A percentile compares a stretch with the other conserved stretches of the same genome.
Evolutionary conservation across 1,140 invertebrate genomes (phyloP).

Genomic region (Pseudomyrmex cubaensis): DNA sequence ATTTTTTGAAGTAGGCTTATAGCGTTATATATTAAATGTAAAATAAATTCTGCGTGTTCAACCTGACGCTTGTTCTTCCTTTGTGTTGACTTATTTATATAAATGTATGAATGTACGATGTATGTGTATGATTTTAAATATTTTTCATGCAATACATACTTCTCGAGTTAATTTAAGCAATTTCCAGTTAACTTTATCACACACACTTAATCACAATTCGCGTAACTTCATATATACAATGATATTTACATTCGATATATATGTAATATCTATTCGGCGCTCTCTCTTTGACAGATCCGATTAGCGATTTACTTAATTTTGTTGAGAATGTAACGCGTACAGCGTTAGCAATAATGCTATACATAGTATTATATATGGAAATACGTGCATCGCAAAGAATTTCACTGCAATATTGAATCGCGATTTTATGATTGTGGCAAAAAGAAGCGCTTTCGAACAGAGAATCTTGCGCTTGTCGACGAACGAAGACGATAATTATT

Average conservation of each 20-base stretch:
- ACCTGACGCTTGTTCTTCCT: constrained; percentile 17
- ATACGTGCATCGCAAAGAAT: constrained; percentile 56
- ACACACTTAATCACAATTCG: no score
- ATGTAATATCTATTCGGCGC: constrained; percentile 37
- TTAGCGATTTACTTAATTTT: constrained; percentile 42
- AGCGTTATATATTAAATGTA: constrained; percentile 55
- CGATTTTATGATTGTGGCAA: constrained; percentile 53
- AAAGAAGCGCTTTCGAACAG: constrained; percentile 73
- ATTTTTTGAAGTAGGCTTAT: not conserved
- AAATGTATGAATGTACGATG: no score
- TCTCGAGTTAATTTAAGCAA: no score
- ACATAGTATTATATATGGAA: constrained; percentile 19
- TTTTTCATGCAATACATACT: no score
- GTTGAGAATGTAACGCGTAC: constrained; percentile 40
- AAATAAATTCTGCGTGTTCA: constrained; percentile 40
- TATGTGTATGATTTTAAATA: no score
- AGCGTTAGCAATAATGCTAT: constrained; percentile 29
- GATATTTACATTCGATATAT: constrained; percentile 9
- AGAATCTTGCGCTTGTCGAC: constrained; percentile 78
- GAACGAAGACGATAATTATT: constrained; percentile 57
- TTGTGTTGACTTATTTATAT: constrained; percentile 40
- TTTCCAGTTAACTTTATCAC: no score
- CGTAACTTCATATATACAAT: not conserved
- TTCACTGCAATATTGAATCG: constrained; percentile 36
- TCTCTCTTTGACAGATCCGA: constrained; percentile 31